These are phyloP conservation scores for Platycnemis pennipes DNA, from an alignment of 2,888 invertebrate species.

Conservation along the genomic window DNA sequence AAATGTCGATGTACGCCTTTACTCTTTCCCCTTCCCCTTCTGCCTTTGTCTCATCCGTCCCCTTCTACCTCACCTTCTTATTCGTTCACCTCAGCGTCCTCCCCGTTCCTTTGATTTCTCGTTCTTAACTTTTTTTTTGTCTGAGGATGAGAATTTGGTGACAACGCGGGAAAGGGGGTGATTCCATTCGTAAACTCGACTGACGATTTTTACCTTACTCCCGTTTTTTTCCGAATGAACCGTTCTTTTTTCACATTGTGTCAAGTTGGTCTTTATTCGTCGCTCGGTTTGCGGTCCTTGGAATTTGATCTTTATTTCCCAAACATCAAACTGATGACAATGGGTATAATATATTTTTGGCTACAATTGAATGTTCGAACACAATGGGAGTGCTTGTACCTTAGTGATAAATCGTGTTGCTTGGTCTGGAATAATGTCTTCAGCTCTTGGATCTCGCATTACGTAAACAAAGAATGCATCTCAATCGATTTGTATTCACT, in stretches of 20 bases:
- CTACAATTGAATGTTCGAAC: not conserved
- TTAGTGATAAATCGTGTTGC: conserved; percentile 9
- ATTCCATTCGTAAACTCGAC: not conserved
- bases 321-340: not conserved
- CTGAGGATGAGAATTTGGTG: not conserved
- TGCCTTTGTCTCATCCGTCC: not conserved
- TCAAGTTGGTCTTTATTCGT: conserved; percentile 34
- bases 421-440: conserved; percentile 4
- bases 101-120: not conserved
- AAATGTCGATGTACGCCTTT: conserved; percentile 58
- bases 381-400: conserved; percentile 1
- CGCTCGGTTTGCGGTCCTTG: not conserved
- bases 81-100: not conserved
- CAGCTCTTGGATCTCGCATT: conserved; percentile 7
- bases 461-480: not conserved
- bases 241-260: conserved; percentile 37
- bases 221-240: not conserved
- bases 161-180: not conserved
- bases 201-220: conserved; percentile 22
- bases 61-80: not conserved
- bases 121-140: not conserved
- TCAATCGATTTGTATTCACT: conserved; percentile 24
- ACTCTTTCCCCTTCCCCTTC: not conserved
- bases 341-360: not conserved
- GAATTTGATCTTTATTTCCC: not conserved